Base-by-base conservation (phyloP, 1,140 invertebrate genomes). In the Oryctes rhinoceros region DNA sequence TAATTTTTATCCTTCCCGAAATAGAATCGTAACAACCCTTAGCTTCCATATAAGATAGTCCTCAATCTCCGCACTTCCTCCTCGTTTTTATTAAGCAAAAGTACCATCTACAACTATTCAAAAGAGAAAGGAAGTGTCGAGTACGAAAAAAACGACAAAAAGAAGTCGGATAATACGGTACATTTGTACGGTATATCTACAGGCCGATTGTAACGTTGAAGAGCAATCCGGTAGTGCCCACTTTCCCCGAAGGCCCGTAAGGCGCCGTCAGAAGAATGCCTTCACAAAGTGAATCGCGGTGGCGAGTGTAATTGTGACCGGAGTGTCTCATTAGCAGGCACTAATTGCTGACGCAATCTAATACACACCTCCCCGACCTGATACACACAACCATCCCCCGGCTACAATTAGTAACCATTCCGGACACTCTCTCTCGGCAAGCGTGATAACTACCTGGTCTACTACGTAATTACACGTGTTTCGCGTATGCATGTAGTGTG, bases 261-360 rank as follows among this genome's bases (percentile, higher is more conserved):
- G 65, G 65, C 35, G 65, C 79, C 79, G 78, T 78, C 37, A 47
- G 78, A 79, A 79, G 80, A 49, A 75, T 74, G 79, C 76, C 82
- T 15, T 7, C 7, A 20, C 5, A 20, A 15, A 44, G 39, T 44
- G 39, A 44, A 44, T 44, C 39, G 24, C 65, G 18, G 65, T 71
- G 84, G 81, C 79, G 83, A 85, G 83, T 81, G 82, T 84, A 84
- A 84, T 85, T 84, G 83, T 83, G 82, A 84, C 84, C 83, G 83
- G 81, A 84, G 84, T 83, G 84, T 80, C 84, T 85, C 84, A 84
- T 85, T 85, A 85, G 82, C 78, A 78, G 75, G 62, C 81, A 59
- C 81, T 85, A 85, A 85, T 85, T 85, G 84, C 81, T 81, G 81
- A 44, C 82, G 81, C 84, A 85, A 85, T 85, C 84, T 85, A 85